Base-by-base conservation (phyloP, 2,113 vertebrate species). In the Perccottus glenii region DNA sequence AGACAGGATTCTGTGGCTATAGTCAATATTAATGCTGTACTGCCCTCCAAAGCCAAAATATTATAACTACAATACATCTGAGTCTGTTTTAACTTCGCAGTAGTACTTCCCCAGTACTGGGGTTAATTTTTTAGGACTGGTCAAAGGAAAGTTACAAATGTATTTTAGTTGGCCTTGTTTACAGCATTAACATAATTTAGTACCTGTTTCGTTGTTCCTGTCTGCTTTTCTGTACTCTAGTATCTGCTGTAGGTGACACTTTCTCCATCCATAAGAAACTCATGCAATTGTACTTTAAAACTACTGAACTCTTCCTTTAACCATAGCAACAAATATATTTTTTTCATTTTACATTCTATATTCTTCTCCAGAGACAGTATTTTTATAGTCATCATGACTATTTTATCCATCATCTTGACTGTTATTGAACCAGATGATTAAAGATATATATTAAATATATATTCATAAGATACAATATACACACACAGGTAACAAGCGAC, bases 361-460 rank as follows among this genome's bases (percentile, higher is more conserved):
- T 85, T 82, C 76, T 85, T 73, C 82, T 79, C 70, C 81, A 89
- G 86, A 91, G 85, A 80, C 87, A 83, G 86, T 91, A 90, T 91
- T 89, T 90, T 88, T 90, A 87, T 89, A 90, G 88, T 88, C 88
- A 83, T 73, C 74, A 58, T 57, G 88, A 89, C 90, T 91, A 91
- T 86, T 88, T 86, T 81, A 67, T 83, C 67, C n/a, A 11, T 79
- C 85, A 86, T 85, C 66, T 87, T 86, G 88, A 91, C 88, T 91
- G 88, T 90, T 91, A 91, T 89, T 60, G 73, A 86, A 85, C 60
- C 74, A 84, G 79, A 59, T 68, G 75, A 83, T 90, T 89, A 85
- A 91, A 86, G 87, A 90, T 85, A 76, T 78, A 83, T 74, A 72
- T 59, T 10, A 75, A 62, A 66, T 71, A 80, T 82, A 70, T 81